Conservation (phyloP, 2,113 vertebrate species). For the Stigmatopora argus region DNA sequence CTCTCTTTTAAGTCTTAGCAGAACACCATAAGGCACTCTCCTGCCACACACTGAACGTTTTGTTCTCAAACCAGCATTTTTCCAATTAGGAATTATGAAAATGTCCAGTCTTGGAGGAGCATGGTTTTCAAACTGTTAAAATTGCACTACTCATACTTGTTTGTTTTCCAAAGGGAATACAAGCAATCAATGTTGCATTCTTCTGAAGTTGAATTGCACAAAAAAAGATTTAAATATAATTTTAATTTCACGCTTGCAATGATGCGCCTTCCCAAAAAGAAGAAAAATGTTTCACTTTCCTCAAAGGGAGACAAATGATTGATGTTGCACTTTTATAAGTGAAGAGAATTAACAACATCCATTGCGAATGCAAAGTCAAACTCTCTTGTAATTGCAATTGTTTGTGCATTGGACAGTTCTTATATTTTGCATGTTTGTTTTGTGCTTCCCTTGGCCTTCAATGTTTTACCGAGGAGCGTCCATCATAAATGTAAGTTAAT, state of each 20-base stretch:
- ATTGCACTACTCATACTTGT: background rate
- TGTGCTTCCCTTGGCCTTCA: background rate
- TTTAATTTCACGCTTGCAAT: background rate
- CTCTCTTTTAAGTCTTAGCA: slow-evolving; percentile 36
- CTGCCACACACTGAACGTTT: background rate
- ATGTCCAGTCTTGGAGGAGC: too few relatives aligned
- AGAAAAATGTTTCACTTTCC: background rate
- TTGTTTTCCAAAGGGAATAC: background rate
- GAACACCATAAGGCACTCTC: slow-evolving; percentile 55
- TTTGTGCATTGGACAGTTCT: background rate
- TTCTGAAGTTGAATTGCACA: background rate
- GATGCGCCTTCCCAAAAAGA: background rate
- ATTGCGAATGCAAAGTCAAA: too few relatives aligned
- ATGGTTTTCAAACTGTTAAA: background rate
- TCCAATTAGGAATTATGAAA: too few relatives aligned
- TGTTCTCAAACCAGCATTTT: background rate
- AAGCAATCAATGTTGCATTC: background rate
- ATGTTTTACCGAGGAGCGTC: background rate
- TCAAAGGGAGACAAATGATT: background rate
- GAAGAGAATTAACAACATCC: too few relatives aligned
- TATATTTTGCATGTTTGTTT: background rate
- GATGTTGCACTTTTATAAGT: background rate
- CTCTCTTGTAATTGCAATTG: too few relatives aligned
- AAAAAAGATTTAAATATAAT: background rate
- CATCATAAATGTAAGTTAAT: slow-evolving; percentile 11